These are phyloP conservation scores for Trematocara variabile DNA, from an alignment of 2,113 vertebrate genomes.

Conservation along the genomic window DNA sequence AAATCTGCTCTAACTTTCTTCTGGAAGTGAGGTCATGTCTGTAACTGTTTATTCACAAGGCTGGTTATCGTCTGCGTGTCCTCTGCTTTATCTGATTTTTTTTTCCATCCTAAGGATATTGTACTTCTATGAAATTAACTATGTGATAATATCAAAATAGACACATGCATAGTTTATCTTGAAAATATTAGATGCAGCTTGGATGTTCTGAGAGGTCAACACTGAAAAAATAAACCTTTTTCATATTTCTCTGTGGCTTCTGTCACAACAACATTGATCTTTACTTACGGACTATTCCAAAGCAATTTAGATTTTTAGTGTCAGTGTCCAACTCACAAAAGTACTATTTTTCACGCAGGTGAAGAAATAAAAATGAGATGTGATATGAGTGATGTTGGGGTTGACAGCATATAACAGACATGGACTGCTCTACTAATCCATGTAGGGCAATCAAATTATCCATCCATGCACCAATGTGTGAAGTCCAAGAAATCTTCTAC, in stretches of 20 bases:
- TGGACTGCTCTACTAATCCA: not conserved
- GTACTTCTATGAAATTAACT: not conserved
- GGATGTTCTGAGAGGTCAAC: not conserved
- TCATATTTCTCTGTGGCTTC: not conserved
- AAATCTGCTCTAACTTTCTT: not conserved
- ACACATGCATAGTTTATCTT: not conserved
- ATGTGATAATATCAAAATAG: not conserved
- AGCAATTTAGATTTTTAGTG: not conserved
- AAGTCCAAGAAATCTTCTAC: not conserved
- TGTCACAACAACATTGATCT: not conserved
- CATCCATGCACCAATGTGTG: not conserved
- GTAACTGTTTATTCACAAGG: not conserved
- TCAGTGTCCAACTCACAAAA: not conserved
- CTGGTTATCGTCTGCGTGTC: not conserved
- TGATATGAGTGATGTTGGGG: not conserved
- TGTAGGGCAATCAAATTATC: not conserved
- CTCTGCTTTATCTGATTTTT: not conserved
- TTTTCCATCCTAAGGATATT: not conserved
- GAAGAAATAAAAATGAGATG: not conserved
- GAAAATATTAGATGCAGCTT: not conserved
- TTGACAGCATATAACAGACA: not conserved
- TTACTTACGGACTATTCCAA: not conserved
- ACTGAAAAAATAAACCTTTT: not conserved
- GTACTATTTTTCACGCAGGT: not conserved
- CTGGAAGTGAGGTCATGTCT: not conserved